Evolutionary conservation across 1,140 invertebrate species (phyloP), one percentile per base, ranked within the genome.

Genomic region (Hetaerina americana): DNA sequence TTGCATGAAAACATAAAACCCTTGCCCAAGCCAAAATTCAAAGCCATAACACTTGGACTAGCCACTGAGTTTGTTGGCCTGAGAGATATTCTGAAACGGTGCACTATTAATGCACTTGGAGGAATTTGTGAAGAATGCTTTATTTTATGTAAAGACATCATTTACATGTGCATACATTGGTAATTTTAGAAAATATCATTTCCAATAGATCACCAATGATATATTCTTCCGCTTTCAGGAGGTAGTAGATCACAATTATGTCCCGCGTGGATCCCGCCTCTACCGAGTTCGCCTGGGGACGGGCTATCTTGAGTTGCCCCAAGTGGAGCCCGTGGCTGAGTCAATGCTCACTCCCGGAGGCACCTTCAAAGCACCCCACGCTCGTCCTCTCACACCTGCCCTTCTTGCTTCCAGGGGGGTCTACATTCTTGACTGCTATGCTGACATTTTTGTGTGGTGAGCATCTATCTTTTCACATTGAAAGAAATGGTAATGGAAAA

Each of bases 361-460:
- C 15, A n/a, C 22, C 1, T 18, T n/a, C 10, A 57, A 57, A 12
- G 84, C 93, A 71, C 89, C 92, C 12, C 87, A 92, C 73, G 89
- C 89, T 73, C 90, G 90, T 79, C 40, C 40, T 57, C 80, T 92
- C 25, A 82, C 87, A 71, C 87, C 92, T 75, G 85, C 87, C 1
- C 82, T 96, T 75, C 84, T 99, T 22, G 90, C 92, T 73, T 96
- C 94, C 71, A 92, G 95, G 78, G 94, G 95, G 83, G 97, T 99
- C 1, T 99, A 98, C 80, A 95, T 99, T 79, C 85, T 99, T 26
- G 98, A 99, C 80, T 97, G 95, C 78, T 92, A 90, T 77, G 84
- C 92, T 29, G 98, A 99, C 81, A 88, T 99, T n/a, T 99, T 97
- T 83, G 94, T 99, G 12, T 99, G 97, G 96, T 93, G 83, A 83